phyloP scores from a whole-genome alignment of 2,888 invertebrate genomes.

The Miltochrista miniata region DNA sequence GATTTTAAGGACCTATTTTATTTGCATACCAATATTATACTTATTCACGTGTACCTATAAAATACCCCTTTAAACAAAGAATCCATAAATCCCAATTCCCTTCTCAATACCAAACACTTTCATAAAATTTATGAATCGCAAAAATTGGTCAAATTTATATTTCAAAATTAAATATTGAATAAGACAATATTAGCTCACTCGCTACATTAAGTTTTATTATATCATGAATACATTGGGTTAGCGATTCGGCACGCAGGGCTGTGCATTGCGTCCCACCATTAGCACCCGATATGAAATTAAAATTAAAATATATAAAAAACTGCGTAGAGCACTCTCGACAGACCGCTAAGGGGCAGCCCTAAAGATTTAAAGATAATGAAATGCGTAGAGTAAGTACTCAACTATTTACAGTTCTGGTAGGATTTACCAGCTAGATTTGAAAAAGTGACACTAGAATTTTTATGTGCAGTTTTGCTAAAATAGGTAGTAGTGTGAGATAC shows the following conservation, averaged over 20 bases:
- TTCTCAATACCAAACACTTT: slow-evolving; percentile 35
- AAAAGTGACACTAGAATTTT: too few species aligned
- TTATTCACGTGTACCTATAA: too few species aligned
- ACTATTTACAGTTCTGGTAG: background rate
- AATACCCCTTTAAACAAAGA: slow-evolving; percentile 11
- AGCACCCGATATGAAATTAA: slow-evolving; percentile 83
- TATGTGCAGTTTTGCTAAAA: too few species aligned
- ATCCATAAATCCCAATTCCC: slow-evolving; percentile 27
- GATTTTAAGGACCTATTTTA: too few species aligned
- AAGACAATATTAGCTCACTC: slow-evolving; percentile 83
- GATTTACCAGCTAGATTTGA: too few species aligned
- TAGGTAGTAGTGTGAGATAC: too few species aligned
- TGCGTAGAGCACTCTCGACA: slow-evolving; percentile 75
- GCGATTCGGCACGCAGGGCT: slow-evolving; percentile 81
- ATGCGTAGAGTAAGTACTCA: slow-evolving; percentile 46
- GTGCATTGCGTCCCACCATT: slow-evolving; percentile 77
- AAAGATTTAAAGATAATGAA: slow-evolving; percentile 65
- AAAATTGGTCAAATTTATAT: slow-evolving; percentile 70
- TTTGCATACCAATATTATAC: too few species aligned
- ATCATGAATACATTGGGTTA: slow-evolving; percentile 77
- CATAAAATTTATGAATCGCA: slow-evolving; percentile 75
- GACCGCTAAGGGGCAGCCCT: slow-evolving; percentile 82
- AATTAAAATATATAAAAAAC: slow-evolving; percentile 83
- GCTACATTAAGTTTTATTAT: slow-evolving; percentile 82
- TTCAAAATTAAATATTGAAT: slow-evolving; percentile 81